These are phyloP conservation scores for Morphnarchus princeps DNA, from an alignment of 2,113 vertebrate species.

Conservation along the genomic window DNA sequence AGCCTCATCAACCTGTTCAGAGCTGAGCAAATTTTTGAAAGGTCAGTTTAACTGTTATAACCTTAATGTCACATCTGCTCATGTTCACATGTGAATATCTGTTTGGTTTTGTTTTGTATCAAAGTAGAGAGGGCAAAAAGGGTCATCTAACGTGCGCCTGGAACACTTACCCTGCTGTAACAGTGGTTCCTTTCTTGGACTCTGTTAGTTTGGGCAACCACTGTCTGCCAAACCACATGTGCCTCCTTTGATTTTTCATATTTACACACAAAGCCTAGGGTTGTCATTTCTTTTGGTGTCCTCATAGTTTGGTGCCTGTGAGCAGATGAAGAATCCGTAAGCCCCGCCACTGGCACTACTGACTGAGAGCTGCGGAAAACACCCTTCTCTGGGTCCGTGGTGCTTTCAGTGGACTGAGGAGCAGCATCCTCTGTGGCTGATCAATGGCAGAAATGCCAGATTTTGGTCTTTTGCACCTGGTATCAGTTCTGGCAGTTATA, in stretches of 20 bases:
- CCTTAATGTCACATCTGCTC: background rate
- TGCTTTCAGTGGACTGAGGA: background rate
- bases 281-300: background rate
- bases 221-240: background rate
- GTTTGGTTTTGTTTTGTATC: background rate
- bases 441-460: background rate
- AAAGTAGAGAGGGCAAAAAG: background rate
- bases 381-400: rapidly evolving
- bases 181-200: background rate
- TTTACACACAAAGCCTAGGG: background rate
- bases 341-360: background rate
- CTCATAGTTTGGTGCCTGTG: background rate
- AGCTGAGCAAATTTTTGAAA: background rate
- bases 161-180: background rate
- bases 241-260: background rate
- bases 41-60: background rate
- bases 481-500: background rate
- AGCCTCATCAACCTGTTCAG: background rate
- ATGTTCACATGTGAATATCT: background rate
- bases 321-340: rapidly evolving
- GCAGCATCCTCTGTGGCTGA: background rate
- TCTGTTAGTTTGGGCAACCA: background rate
- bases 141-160: background rate
- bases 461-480: background rate
- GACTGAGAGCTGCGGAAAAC: background rate